These are phyloP conservation scores for Catharus fuscescens DNA, from an alignment of 2,113 vertebrate species.

Conservation along the genomic window DNA sequence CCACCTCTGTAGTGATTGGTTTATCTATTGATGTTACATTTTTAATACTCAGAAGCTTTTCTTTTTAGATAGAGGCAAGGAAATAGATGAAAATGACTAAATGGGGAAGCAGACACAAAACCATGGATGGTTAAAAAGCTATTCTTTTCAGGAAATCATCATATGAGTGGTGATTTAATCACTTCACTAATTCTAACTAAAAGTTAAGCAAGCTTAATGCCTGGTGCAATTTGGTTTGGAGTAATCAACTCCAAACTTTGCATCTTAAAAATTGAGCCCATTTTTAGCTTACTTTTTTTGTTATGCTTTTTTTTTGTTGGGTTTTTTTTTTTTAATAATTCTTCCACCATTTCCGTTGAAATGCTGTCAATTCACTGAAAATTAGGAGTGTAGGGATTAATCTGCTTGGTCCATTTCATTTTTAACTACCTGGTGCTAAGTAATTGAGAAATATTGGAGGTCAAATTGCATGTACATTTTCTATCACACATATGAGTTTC, in stretches of 20 bases:
- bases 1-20: not conserved
- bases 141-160: not conserved
- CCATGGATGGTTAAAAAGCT: not conserved
- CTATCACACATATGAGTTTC: not conserved
- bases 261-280: not conserved
- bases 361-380: not conserved
- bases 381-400: not conserved
- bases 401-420: not conserved
- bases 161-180: not conserved
- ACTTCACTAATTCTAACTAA: not conserved
- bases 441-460: not conserved
- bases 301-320: too few species aligned
- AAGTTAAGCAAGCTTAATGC: not conserved
- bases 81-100: not conserved
- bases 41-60: not conserved
- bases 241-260: not conserved
- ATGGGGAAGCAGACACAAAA: not conserved
- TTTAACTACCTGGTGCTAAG: not conserved
- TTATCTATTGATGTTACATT: not conserved
- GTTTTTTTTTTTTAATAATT: not conserved
- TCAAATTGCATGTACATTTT: not conserved
- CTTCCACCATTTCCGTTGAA: not conserved
- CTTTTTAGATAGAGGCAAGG: not conserved
- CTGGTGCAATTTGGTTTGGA: not conserved
- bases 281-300: not conserved